phyloP scores from a whole-genome alignment of 2,888 invertebrate species.

The Tryphoninae sp. region DNA sequence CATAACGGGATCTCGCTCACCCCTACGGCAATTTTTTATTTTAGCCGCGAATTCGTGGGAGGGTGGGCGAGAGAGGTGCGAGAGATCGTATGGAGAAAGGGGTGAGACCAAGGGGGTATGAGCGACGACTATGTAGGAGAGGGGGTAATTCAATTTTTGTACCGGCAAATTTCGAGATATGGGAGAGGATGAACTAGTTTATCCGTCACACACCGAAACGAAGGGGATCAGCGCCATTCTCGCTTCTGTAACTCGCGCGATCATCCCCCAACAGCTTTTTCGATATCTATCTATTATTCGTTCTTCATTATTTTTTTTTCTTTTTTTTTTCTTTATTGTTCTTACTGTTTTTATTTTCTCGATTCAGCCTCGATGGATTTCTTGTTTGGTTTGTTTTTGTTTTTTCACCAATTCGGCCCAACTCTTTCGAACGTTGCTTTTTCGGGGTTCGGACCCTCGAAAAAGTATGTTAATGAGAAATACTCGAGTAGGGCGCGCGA shows the following conservation, averaged over 20 bases:
- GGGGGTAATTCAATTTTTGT: constrained; percentile 27
- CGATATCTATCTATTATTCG: neutral
- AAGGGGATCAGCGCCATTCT: constrained; percentile 25
- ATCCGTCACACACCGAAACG: constrained; percentile 23
- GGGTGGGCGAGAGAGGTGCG: too few relatives aligned
- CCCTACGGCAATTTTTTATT: too few relatives aligned
- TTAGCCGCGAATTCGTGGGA: too few relatives aligned
- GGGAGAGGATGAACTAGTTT: constrained; percentile 1
- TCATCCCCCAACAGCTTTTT: constrained; percentile 27
- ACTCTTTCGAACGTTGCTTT: neutral
- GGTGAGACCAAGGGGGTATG: neutral
- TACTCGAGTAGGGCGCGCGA: constrained; percentile 59
- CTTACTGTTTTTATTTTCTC: constrained; percentile 13
- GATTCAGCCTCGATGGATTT: constrained; percentile 30
- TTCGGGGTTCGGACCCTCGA: constrained; percentile 32
- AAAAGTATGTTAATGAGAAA: constrained; percentile 70
- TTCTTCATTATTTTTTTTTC: constrained; percentile 44
- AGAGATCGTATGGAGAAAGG: too few relatives aligned
- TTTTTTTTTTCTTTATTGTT: constrained; percentile 17
- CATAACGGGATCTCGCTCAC: too few relatives aligned
- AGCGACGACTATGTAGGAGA: neutral
- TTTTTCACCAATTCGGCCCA: constrained; percentile 10
- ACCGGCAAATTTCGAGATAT: neutral
- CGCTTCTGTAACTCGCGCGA: constrained; percentile 1
- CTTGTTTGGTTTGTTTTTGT: constrained; percentile 4